phyloP scores from a whole-genome alignment of 2,113 vertebrate species.

The Nyctibius bracteatus region DNA sequence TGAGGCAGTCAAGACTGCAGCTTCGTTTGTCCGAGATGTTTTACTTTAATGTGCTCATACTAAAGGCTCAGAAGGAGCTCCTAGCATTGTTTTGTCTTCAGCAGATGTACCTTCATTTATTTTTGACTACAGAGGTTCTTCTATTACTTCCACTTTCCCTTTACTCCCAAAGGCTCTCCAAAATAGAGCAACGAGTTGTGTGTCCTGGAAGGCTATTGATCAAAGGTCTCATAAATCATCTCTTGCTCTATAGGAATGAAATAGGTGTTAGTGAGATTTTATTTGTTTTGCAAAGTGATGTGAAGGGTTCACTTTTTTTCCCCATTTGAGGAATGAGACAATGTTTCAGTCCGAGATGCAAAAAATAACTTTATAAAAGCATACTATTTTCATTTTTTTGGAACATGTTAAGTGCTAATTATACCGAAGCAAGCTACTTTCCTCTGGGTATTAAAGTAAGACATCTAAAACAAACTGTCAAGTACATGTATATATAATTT shows the following conservation, averaged over 20 bases:
- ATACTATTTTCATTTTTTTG: neutral
- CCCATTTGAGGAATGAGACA: neutral
- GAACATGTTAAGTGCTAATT: neutral
- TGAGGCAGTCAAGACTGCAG: neutral
- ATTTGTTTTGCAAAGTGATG: slow-evolving; percentile 13
- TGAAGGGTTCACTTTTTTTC: neutral
- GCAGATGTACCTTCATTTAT: neutral
- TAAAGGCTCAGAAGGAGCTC: neutral
- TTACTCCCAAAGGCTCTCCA: neutral
- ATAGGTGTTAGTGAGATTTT: neutral
- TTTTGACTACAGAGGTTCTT: neutral
- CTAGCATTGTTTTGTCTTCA: neutral
- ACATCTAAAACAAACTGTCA: slow-evolving; percentile 11
- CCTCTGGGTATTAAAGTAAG: slow-evolving; percentile 21
- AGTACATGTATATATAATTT: slow-evolving; percentile 18
- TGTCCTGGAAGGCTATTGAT: slow-evolving; percentile 1
- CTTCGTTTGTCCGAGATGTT: neutral
- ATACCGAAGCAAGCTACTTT: slow-evolving; percentile 22
- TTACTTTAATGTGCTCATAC: neutral
- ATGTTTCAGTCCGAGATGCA: neutral
- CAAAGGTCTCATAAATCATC: neutral
- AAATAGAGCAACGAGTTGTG: neutral
- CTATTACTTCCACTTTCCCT: neutral
- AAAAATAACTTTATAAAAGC: neutral
- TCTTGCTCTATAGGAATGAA: neutral